A percentile compares a stretch with the other conserved stretches of the same genome.
Evolutionary conservation across 2,113 vertebrate genomes (phyloP).

Genomic region (Artemisiospiza belli): DNA sequence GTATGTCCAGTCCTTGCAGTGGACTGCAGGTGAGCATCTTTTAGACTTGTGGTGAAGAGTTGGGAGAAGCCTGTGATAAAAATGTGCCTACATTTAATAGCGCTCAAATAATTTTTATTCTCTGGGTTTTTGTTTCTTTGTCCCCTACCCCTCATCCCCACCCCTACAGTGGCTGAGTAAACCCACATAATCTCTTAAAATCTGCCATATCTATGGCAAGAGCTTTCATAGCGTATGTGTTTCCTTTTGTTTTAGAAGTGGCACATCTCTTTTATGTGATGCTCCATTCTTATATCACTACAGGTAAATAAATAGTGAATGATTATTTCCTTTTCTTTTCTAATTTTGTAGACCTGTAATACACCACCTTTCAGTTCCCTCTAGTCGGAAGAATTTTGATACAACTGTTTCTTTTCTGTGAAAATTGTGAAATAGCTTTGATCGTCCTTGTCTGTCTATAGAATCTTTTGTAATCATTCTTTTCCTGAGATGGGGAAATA

Average conservation of each 20-base stretch:
- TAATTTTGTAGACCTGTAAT: neutral
- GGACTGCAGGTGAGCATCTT: neutral
- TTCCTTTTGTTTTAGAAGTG: neutral
- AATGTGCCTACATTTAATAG: neutral
- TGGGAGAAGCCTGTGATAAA: neutral
- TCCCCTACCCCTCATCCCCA: neutral
- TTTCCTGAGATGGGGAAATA: neutral
- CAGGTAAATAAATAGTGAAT: neutral
- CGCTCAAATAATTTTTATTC: neutral
- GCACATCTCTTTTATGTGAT: neutral
- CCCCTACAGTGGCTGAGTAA: neutral
- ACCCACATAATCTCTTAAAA: neutral
- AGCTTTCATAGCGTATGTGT: neutral
- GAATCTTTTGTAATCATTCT: neutral
- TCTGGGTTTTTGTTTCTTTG: neutral
- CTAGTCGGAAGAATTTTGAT: neutral
- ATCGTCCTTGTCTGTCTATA: neutral
- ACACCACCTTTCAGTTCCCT: neutral
- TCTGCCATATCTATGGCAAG: neutral
- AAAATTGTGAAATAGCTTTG: neutral
- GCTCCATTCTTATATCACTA: neutral
- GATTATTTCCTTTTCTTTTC: neutral
- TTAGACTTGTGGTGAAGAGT: neutral
- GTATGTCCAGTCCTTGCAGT: neutral
- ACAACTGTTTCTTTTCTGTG: neutral